These are phyloP conservation scores for Zaprionus bogoriensis DNA, from an alignment of 2,888 invertebrate genomes.

Conservation along the genomic window DNA sequence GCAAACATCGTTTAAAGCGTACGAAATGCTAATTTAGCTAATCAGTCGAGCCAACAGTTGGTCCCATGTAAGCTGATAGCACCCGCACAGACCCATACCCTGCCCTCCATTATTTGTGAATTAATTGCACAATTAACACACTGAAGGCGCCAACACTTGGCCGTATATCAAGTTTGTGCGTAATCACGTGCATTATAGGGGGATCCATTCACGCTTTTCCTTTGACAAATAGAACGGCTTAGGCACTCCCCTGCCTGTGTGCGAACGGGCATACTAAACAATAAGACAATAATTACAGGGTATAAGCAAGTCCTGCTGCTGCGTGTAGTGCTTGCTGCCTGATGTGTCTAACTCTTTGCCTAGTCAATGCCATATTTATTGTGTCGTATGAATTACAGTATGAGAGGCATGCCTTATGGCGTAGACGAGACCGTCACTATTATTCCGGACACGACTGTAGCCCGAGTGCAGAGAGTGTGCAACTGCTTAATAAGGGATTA, in stretches of 20 bases:
- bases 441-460: slow-evolving; percentile 28
- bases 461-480: slow-evolving; percentile 3
- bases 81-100: not conserved
- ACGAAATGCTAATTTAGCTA: slow-evolving; percentile 43
- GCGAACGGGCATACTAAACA: not conserved
- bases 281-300: not conserved
- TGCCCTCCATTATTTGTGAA: slow-evolving; percentile 20
- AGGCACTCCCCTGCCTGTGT: not conserved
- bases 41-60: slow-evolving; percentile 10
- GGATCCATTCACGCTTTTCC: slow-evolving; percentile 3
- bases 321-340: not conserved
- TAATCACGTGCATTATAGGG: slow-evolving; percentile 26
- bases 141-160: slow-evolving; percentile 28
- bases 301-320: not conserved
- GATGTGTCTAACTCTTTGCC: too few species aligned
- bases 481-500: slow-evolving; percentile 64
- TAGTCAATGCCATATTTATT: too few species aligned
- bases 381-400: too few species aligned
- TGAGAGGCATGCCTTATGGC: not conserved
- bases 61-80: too few species aligned
- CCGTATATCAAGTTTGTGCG: slow-evolving; percentile 35
- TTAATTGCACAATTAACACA: slow-evolving; percentile 61
- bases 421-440: slow-evolving; percentile 1
- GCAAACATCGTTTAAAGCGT: slow-evolving; percentile 36
- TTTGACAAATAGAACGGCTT: slow-evolving; percentile 27